Base-by-base conservation (phyloP, 2,797 vertebrate genomes). In the Melanotaenia nigrans region DNA sequence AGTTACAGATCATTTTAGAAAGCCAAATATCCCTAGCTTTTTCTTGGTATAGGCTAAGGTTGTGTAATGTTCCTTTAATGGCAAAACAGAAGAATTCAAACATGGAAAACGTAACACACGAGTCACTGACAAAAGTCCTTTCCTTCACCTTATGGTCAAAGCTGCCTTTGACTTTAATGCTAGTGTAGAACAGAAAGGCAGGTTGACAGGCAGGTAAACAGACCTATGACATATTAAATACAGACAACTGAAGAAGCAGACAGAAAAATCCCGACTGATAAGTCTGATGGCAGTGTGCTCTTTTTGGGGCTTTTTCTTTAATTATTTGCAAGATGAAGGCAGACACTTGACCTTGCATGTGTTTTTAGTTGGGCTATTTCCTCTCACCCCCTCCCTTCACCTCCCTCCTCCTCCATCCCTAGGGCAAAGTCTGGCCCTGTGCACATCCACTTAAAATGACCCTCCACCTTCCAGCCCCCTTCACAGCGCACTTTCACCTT, bases 281-380 rank as follows among this genome's bases (percentile, higher is more conserved):
- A 35, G n/a, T 75, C 32, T 63, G 28, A 64, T 59, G 64, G 30
- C 36, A 71, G 53, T 11, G 63, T 51, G 40, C 11, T 25, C 22
- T 73, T 45, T 58, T 54, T 67, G 40, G 63, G 53, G 47, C 45
- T 71, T 59, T 53, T 70, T 68, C 66, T 55, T 78, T 68, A 61
- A 62, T 79, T 72, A 84, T 73, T 79, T 79, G 30, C 64, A 20
- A 77, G 68, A 85, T 87, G 80, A 89, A 84, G 82, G 72, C 72
- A 63, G 61, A 67, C 72, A 88, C 78, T 90, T 91, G 88, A 91
- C 86, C 89, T 89, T 88, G 78, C 87, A 90, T 85, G 78, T 93
- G 91, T 86, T 90, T 92, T 87, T 72, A 69, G 77, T 92, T 92
- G 85, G 77, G 33, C 79, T 71, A 68, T 82, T 90, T 90, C 87